Evolutionary conservation across 2,888 invertebrate genomes (phyloP).

Genomic region (Lathronympha strigana): DNA sequence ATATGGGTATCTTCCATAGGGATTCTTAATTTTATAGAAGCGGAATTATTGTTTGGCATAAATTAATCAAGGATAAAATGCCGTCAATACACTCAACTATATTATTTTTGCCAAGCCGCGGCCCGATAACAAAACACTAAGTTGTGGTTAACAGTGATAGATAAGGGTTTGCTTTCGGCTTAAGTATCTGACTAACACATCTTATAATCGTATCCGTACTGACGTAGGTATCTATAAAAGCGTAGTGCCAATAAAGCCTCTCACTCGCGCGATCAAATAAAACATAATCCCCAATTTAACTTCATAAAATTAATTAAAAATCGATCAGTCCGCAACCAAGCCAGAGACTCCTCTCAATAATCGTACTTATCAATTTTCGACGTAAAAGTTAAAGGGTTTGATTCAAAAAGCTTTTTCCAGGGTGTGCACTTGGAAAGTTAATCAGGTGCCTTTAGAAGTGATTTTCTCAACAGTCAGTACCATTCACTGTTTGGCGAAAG

Average conservation of each 20-base stretch:
- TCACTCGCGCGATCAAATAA: constrained; percentile 66
- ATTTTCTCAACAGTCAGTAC: background rate
- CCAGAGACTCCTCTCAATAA: constrained; percentile 61
- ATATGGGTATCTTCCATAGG: too few relatives aligned
- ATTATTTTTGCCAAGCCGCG: too few relatives aligned
- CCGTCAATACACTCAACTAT: too few relatives aligned
- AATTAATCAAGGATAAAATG: too few relatives aligned
- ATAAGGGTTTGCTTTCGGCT: background rate
- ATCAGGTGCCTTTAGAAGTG: constrained; percentile 53
- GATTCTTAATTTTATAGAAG: too few relatives aligned
- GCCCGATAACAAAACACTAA: too few relatives aligned
- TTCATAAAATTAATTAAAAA: constrained; percentile 81
- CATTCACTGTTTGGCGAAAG: too few relatives aligned
- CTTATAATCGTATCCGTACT: background rate
- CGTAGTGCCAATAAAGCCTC: constrained; percentile 41
- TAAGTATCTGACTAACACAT: background rate
- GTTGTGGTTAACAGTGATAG: background rate
- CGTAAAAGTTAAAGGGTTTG: constrained; percentile 71
- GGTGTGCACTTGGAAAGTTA: constrained; percentile 57
- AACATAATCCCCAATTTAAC: constrained; percentile 82
- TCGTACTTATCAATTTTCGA: constrained; percentile 63
- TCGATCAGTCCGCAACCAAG: constrained; percentile 72
- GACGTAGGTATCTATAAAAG: background rate
- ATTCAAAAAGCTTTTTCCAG: constrained; percentile 58
- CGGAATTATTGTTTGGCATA: too few relatives aligned